Base-by-base conservation (phyloP, 2,888 invertebrate genomes). In the Drosophila yooni region DNA sequence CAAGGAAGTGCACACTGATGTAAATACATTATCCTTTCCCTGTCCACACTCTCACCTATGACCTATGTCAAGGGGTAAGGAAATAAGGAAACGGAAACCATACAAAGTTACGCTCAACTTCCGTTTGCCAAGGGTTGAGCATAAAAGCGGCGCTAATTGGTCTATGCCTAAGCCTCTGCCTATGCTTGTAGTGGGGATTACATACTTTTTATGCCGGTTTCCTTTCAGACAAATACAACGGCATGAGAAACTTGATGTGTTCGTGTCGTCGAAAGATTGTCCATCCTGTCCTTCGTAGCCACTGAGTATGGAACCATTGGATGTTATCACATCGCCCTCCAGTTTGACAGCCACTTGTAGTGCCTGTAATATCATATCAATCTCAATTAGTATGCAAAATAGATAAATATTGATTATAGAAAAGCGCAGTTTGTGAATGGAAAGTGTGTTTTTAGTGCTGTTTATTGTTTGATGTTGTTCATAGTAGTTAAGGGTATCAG, bases 311-410 rank as follows among this genome's bases (percentile, higher is more conserved):
- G 97, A 98, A 70, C 98, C 98, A 91, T 98, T 98, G 52, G 98
- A 97, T 71, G 98, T 98, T 93, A 99, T 99, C 88, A 99, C 98
- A 94, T 99, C 99, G 74, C 99, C 99, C 92, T 99, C 99, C 75
- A 99, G 94, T 72, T 98, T 95, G 29, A 99, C 99, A 67, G 99
- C 98, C 58, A 98, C 98, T 92, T 98, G 97, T 79, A 98, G 97
- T 71, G 99, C 99, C 96, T 98, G 94, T 59, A 92, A 92, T 54
- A 68, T 69, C 59, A 59, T 53, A 62, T 36, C n/a, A n/a, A 60
- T 50, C 34, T 77, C 71, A 54, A 57, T 72, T 69, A 79, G 65
- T 51, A 65, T 50, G 38, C 33, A 43, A 53, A 61, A 58, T 46
- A 60, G n/a, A 52, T 46, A 18, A 61, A 57, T 21, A 43, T 54